Conservation (phyloP, 2,797 vertebrate species). For the Lemur catta region DNA sequence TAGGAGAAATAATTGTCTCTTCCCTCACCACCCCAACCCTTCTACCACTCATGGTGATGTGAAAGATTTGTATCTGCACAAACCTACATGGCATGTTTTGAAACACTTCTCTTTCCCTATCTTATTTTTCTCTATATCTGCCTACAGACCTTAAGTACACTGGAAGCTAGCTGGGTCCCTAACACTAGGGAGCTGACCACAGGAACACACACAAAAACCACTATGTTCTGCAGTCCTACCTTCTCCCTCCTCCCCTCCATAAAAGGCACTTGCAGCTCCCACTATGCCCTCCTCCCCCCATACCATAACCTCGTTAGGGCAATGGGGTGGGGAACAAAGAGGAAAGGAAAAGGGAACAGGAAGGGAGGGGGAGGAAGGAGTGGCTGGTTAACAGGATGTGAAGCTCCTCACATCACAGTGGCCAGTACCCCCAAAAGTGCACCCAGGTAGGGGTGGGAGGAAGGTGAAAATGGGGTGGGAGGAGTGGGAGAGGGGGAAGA, state of each 20-base stretch:
- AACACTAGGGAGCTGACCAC: slow-evolving; percentile 46
- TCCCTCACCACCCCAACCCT: slow-evolving; percentile 51
- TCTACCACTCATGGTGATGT: neutral
- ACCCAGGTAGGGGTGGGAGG: slow-evolving; percentile 81
- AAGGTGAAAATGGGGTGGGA: slow-evolving; percentile 75
- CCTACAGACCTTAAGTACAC: slow-evolving; percentile 24
- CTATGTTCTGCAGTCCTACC: slow-evolving; percentile 35
- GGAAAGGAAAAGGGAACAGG: slow-evolving; percentile 64
- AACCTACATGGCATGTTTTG: slow-evolving; percentile 50
- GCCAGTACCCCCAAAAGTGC: slow-evolving; percentile 77
- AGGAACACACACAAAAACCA: neutral
- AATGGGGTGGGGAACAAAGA: slow-evolving; percentile 67
- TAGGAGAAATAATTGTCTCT: slow-evolving; percentile 31
- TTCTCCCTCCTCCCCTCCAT: slow-evolving; percentile 63
- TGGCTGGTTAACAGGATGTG: slow-evolving; percentile 70
- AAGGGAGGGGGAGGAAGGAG: slow-evolving; percentile 57
- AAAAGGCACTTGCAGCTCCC: slow-evolving; percentile 68
- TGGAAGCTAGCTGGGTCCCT: slow-evolving; percentile 45
- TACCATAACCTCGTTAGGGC: slow-evolving; percentile 75
- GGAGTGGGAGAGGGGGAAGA: slow-evolving; percentile 57
- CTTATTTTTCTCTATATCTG: slow-evolving; percentile 19
- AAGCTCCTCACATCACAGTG: slow-evolving; percentile 82
- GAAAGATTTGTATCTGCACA: slow-evolving; percentile 42
- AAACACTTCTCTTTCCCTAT: slow-evolving; percentile 34
- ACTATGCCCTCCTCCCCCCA: slow-evolving; percentile 71